A percentile compares a stretch with the other conserved stretches of the same genome.
These are phyloP conservation scores for Pseudanteris insignis DNA, from an alignment of 2,888 invertebrate genomes.

Conservation along the genomic window DNA sequence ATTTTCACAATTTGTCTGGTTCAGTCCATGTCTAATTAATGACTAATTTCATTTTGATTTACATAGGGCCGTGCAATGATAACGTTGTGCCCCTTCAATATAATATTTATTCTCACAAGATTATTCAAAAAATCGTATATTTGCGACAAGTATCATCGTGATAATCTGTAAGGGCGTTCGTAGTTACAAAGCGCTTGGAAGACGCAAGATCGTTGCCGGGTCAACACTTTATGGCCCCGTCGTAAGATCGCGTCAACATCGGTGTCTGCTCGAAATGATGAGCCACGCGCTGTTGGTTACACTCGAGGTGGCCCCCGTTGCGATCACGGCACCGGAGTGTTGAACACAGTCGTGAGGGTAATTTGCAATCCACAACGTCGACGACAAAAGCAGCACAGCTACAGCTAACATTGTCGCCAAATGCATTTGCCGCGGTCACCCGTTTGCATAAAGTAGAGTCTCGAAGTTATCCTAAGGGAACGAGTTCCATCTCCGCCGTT, in stretches of 20 bases:
- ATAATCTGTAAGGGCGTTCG: no score
- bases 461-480: slow-evolving; percentile 28
- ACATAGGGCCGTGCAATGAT: no score
- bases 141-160: no score
- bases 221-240: slow-evolving; percentile 11
- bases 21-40: no score
- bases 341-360: slow-evolving; percentile 34
- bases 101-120: no score
- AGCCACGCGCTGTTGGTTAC: slow-evolving; percentile 2
- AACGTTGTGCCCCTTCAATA: no score
- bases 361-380: slow-evolving; percentile 55
- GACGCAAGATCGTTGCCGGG: slow-evolving; percentile 1
- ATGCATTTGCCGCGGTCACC: slow-evolving; percentile 47
- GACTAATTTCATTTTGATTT: no score
- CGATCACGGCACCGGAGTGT: neutral
- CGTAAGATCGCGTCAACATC: slow-evolving; percentile 6
- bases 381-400: no score
- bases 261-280: slow-evolving; percentile 1
- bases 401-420: slow-evolving; percentile 49
- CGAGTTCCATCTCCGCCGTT: slow-evolving; percentile 27
- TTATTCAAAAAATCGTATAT: no score
- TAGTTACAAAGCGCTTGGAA: no score
- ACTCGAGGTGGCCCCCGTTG: slow-evolving; percentile 2
- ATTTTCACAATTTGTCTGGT: no score
- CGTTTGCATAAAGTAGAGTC: slow-evolving; percentile 48